These are phyloP conservation scores for Onychostruthus taczanowskii DNA, from an alignment of 2,113 vertebrate genomes.

Conservation along the genomic window DNA sequence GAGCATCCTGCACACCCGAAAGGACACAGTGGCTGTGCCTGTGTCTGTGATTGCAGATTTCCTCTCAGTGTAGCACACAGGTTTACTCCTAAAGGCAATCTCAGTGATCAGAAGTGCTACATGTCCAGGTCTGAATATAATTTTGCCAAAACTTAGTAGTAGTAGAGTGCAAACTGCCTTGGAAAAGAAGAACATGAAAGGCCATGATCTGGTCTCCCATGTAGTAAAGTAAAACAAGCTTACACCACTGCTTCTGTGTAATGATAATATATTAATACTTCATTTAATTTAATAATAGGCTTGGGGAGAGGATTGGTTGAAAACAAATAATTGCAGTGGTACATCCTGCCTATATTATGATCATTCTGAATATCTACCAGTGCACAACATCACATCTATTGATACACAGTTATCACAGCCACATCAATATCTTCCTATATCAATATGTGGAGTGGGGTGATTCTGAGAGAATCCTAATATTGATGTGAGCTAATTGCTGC, in stretches of 20 bases:
- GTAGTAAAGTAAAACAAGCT: not conserved
- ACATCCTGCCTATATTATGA: not conserved
- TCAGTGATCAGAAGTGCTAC: not conserved
- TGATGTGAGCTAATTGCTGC: not conserved
- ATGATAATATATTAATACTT: not conserved
- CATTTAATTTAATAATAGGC: not conserved
- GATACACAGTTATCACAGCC: not conserved
- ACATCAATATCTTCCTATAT: not conserved
- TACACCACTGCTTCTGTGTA: not conserved
- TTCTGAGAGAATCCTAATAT: not conserved
- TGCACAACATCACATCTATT: not conserved
- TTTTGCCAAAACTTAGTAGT: not conserved
- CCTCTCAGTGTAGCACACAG: not conserved
- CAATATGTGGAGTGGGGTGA: not conserved
- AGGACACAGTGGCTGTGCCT: accelerated
- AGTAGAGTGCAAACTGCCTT: not conserved
- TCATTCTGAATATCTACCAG: not conserved
- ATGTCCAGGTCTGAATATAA: not conserved
- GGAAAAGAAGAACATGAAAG: not conserved
- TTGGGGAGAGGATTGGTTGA: not conserved
- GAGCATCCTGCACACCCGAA: not conserved
- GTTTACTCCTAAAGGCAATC: not conserved
- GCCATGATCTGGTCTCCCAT: not conserved
- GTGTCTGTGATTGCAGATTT: not conserved
- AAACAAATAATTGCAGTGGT: not conserved